Percentiles rank a stretch among this genome's conserved stretches.
phyloP scores from a whole-genome alignment of 2,888 invertebrate species.

The Agrochola circellaris region DNA sequence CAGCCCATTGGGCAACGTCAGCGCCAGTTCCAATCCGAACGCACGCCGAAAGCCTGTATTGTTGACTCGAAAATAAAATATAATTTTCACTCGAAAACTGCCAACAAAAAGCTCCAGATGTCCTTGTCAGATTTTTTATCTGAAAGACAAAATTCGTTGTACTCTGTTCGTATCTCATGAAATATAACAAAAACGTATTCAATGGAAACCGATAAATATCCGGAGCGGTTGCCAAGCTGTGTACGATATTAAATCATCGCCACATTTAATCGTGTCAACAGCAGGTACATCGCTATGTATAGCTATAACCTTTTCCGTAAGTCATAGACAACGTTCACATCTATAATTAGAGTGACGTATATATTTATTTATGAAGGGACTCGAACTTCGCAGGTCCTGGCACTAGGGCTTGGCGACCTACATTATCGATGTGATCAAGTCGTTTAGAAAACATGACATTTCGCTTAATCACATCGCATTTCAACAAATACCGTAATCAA shows the following conservation, averaged over 20 bases:
- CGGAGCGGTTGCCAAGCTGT: constrained; percentile 60
- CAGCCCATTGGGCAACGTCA: constrained; percentile 49
- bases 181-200: constrained; percentile 58
- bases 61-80: constrained; percentile 37
- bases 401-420: constrained; percentile 81
- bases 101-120: constrained; percentile 39
- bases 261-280: constrained; percentile 67
- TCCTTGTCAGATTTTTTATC: constrained; percentile 50
- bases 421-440: constrained; percentile 69
- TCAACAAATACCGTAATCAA: constrained; percentile 53
- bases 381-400: constrained; percentile 73
- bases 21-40: constrained; percentile 29
- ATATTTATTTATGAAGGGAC: constrained; percentile 82
- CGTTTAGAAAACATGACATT: constrained; percentile 53
- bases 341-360: constrained; percentile 81
- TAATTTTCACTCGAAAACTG: constrained; percentile 30
- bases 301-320: constrained; percentile 68
- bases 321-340: constrained; percentile 63
- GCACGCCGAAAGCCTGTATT: constrained; percentile 25
- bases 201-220: constrained; percentile 62
- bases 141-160: constrained; percentile 34
- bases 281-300: constrained; percentile 62
- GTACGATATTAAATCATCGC: constrained; percentile 67
- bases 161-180: constrained; percentile 36
- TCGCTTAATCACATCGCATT: constrained; percentile 43